phyloP scores from a whole-genome alignment of 2,888 invertebrate genomes.

The Cordylochernes scorpioides region DNA sequence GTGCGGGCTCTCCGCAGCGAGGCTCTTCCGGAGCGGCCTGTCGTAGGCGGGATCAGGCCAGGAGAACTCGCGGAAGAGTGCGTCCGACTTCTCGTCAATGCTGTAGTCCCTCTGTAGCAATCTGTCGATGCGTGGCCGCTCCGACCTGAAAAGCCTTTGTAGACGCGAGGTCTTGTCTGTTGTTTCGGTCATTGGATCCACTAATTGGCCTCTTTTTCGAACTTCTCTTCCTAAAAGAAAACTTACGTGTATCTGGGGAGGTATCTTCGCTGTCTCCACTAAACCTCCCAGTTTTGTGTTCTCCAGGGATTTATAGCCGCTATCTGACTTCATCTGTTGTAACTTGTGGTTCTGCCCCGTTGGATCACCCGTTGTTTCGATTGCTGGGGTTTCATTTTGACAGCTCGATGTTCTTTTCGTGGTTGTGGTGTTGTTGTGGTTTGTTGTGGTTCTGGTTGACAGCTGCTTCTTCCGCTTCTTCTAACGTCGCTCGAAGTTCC shows the following conservation, averaged over 20 bases:
- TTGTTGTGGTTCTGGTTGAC: no score
- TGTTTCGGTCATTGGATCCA: background rate
- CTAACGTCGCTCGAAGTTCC: slow-evolving; percentile 26
- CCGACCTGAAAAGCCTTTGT: slow-evolving; percentile 22
- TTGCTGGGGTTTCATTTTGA: no score
- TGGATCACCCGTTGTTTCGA: slow-evolving; percentile 10
- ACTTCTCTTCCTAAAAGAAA: slow-evolving; percentile 1
- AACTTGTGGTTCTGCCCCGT: slow-evolving; percentile 22
- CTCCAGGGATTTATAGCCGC: slow-evolving; percentile 27
- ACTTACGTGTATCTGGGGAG: background rate
- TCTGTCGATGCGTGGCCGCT: slow-evolving; percentile 15
- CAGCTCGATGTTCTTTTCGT: no score
- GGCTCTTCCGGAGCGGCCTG: slow-evolving; percentile 17
- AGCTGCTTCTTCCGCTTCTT: slow-evolving; percentile 22
- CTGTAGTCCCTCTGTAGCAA: slow-evolving; percentile 24
- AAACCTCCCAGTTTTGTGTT: slow-evolving; percentile 10
- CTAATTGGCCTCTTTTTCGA: background rate
- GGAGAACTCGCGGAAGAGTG: slow-evolving; percentile 27
- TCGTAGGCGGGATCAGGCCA: slow-evolving; percentile 22
- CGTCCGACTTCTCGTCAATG: slow-evolving; percentile 27
- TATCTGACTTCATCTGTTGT: slow-evolving; percentile 24
- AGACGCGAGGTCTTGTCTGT: slow-evolving; percentile 21
- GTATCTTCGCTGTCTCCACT: slow-evolving; percentile 1
- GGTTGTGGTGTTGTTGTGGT: slow-evolving; percentile 9
- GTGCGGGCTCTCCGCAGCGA: slow-evolving; percentile 19